Evolutionary conservation across 2,113 vertebrate species (phyloP).

Genomic region (Platanista minor): DNA sequence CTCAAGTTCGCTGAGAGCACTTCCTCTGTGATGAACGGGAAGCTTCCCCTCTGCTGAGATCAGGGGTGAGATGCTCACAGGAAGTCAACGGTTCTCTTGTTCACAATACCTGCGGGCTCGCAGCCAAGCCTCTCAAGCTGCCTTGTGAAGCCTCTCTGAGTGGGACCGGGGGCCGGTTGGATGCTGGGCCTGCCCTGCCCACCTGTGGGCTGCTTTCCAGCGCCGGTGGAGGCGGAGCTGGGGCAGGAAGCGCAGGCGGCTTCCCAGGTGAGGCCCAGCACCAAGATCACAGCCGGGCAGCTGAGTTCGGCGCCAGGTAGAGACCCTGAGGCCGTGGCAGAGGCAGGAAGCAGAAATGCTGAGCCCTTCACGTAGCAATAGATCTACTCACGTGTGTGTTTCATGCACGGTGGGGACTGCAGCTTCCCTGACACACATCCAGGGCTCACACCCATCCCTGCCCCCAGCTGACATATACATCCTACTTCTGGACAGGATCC

Average conservation of each 20-base stretch:
- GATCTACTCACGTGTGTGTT: not conserved
- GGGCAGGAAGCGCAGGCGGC: not conserved
- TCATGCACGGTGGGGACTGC: too few species aligned
- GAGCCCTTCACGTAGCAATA: not conserved
- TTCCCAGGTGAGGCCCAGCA: too few species aligned
- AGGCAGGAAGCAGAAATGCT: not conserved
- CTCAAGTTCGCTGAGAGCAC: not conserved
- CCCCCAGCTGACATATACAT: not conserved
- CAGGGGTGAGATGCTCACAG: not conserved
- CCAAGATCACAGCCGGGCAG: not conserved
- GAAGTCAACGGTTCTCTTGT: conserved; percentile 52
- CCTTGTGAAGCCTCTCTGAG: not conserved
- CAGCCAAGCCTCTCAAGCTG: not conserved
- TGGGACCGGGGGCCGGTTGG: accelerated
- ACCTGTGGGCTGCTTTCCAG: not conserved
- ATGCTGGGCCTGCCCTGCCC: not conserved
- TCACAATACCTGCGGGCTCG: not conserved
- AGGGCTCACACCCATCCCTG: not conserved
- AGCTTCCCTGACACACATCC: accelerated
- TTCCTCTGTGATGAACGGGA: not conserved
- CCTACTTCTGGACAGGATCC: not conserved
- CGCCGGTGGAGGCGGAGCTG: not conserved
- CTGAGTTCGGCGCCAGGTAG: not conserved
- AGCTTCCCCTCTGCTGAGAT: not conserved
- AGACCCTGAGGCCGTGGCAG: not conserved